phyloP scores from a whole-genome alignment of 2,797 vertebrate species.

The Gymnodraco acuticeps region DNA sequence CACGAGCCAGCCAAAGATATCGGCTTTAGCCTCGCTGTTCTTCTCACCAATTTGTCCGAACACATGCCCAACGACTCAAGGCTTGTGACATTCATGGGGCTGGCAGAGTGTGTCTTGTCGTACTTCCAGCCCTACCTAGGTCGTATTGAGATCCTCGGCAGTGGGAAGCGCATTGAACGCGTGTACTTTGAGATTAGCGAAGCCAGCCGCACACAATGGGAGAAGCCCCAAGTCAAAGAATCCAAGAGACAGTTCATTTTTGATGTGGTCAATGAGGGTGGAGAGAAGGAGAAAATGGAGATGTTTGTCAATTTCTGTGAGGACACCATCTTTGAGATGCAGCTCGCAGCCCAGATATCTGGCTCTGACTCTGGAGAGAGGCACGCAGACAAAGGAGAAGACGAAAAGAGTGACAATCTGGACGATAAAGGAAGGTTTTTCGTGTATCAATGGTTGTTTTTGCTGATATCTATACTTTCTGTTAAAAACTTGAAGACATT shows the following conservation, averaged over 20 bases:
- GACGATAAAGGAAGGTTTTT: conserved; percentile 83
- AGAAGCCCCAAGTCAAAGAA: conserved; percentile 96
- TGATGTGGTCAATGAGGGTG: conserved; percentile 94
- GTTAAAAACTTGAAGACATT: conserved; percentile 88
- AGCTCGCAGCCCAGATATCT: conserved; percentile 94
- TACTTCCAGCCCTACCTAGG: conserved; percentile 94
- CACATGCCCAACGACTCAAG: conserved; percentile 94
- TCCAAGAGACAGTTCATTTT: conserved; percentile 98
- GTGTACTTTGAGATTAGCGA: conserved; percentile 98
- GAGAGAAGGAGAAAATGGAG: conserved; percentile 98
- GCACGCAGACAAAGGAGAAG: conserved; percentile 77
- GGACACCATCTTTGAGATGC: conserved; percentile 99
- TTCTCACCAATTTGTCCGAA: conserved; percentile 94
- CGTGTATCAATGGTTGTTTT: conserved; percentile 78
- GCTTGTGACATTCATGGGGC: conserved; percentile 90
- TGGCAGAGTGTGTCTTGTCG: conserved; percentile 91
- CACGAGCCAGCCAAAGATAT: conserved; percentile 97
- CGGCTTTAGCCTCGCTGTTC: conserved; percentile 93
- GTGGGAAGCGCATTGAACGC: conserved; percentile 94
- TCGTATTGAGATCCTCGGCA: conserved; percentile 96
- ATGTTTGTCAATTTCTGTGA: conserved; percentile 98
- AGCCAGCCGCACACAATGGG: conserved; percentile 95
- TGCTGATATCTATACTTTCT: conserved; percentile 85
- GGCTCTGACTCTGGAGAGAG: conserved; percentile 86
- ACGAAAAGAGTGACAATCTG: conserved; percentile 69